Conservation (phyloP, 2,797 vertebrate genomes). For the Orientallactaga sibirica region DNA sequence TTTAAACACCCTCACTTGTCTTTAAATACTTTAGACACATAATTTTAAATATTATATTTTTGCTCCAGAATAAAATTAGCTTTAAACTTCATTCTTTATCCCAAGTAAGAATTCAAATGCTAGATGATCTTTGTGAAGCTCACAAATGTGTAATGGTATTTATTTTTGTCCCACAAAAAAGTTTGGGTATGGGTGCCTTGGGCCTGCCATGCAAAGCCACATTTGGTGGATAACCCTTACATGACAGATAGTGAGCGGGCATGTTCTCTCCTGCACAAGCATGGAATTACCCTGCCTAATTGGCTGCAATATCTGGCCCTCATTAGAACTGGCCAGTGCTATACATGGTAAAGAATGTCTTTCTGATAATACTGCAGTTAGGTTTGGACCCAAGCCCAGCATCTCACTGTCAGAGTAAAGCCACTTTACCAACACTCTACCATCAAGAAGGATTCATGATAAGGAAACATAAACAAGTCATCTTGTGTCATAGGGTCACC, state of each 20-base stretch:
- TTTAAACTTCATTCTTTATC: constrained; percentile 49
- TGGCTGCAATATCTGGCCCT: constrained; percentile 47
- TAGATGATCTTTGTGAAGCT: constrained; percentile 22
- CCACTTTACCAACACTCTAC: constrained; percentile 69
- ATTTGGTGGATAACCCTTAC: constrained; percentile 45
- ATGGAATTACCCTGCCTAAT: constrained; percentile 32
- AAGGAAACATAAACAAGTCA: constrained; percentile 73
- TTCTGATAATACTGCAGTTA: constrained; percentile 69
- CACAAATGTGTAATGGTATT: neutral
- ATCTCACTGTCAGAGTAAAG: constrained; percentile 69
- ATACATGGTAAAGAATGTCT: constrained; percentile 68
- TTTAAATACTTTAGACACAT: constrained; percentile 61
- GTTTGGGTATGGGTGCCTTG: constrained; percentile 2
- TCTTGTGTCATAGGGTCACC: constrained; percentile 47
- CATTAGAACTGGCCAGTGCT: constrained; percentile 48
- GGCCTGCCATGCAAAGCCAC: constrained; percentile 3
- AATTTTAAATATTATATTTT: constrained; percentile 53
- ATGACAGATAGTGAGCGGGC: constrained; percentile 24
- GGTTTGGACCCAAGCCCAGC: constrained; percentile 67
- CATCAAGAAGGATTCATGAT: constrained; percentile 69
- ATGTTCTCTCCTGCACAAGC: neutral
- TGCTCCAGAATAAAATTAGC: constrained; percentile 48
- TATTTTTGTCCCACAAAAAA: constrained; percentile 49
- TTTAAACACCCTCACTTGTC: constrained; percentile 19
- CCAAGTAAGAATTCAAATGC: constrained; percentile 24